Percentiles rank a stretch among this genome's conserved stretches.
phyloP scores from a whole-genome alignment of 2,888 invertebrate species.

The Coelopa pilipes region DNA sequence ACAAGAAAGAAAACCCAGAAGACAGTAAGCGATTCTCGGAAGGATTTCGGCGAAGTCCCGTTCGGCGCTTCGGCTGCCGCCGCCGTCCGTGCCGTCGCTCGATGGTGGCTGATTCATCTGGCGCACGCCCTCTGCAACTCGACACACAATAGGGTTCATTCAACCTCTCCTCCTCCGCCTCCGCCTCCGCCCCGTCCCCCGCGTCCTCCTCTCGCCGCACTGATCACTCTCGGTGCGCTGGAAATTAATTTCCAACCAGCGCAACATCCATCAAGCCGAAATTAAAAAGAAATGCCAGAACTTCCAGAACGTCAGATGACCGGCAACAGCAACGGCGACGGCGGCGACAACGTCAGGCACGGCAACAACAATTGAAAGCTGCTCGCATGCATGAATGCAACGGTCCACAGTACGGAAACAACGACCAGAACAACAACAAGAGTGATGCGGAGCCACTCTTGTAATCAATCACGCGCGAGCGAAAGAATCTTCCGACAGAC shows the following conservation, averaged over 20 bases:
- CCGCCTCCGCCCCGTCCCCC: too few species aligned
- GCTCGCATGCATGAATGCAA: background rate
- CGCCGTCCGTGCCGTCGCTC: too few species aligned
- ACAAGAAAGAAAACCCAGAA: too few species aligned
- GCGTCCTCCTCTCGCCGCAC: background rate
- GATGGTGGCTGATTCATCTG: too few species aligned
- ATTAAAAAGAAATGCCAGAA: conserved; percentile 13
- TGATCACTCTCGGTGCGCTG: too few species aligned
- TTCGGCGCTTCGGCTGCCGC: too few species aligned
- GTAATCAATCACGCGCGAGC: background rate
- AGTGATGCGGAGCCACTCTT: background rate
- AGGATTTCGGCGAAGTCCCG: too few species aligned
- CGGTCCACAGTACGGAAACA: background rate
- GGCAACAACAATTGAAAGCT: background rate
- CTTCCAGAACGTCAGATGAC: background rate
- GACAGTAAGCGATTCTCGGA: too few species aligned
- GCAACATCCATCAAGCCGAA: conserved; percentile 21
- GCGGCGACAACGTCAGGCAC: background rate
- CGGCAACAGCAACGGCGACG: background rate
- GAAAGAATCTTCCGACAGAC: background rate
- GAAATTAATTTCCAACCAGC: conserved; percentile 24
- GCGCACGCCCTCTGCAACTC: too few species aligned
- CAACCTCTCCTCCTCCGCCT: too few species aligned
- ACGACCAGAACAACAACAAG: background rate
- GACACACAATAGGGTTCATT: too few species aligned